phyloP scores from a whole-genome alignment of 2,888 invertebrate species.

The Hypomecis atomaria region DNA sequence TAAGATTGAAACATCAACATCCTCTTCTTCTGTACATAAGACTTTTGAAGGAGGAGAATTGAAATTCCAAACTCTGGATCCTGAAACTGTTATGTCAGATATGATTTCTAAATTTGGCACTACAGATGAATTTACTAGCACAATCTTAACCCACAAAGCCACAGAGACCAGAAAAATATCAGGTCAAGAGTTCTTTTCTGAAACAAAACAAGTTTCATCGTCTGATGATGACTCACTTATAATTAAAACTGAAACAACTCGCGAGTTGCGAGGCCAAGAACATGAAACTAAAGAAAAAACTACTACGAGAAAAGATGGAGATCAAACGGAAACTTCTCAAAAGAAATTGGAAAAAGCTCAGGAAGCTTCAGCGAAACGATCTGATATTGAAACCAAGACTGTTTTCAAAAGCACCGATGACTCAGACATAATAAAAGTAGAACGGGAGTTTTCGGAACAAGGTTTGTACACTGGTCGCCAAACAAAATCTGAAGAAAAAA shows the following conservation, averaged over 20 bases:
- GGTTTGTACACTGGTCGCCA: slow-evolving; percentile 77
- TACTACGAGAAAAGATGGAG: slow-evolving; percentile 73
- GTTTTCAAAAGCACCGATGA: slow-evolving; percentile 75
- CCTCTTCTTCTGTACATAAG: slow-evolving; percentile 76
- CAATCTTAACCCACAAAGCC: slow-evolving; percentile 81
- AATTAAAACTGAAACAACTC: slow-evolving; percentile 78
- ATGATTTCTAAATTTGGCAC: slow-evolving; percentile 74
- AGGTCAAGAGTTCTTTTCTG: slow-evolving; percentile 78
- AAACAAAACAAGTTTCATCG: slow-evolving; percentile 79
- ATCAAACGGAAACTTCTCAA: slow-evolving; percentile 79
- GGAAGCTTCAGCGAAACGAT: slow-evolving; percentile 77
- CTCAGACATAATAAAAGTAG: slow-evolving; percentile 70
- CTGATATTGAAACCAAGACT: slow-evolving; percentile 78
- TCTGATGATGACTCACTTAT: slow-evolving; percentile 79
- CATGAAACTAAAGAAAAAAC: slow-evolving; percentile 81
- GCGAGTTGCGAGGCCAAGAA: slow-evolving; percentile 77
- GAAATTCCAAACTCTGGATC: slow-evolving; percentile 74
- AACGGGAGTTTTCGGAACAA: slow-evolving; percentile 76
- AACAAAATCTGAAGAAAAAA: slow-evolving; percentile 78
- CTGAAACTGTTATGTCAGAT: slow-evolving; percentile 71
- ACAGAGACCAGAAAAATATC: slow-evolving; percentile 79
- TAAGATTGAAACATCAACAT: slow-evolving; percentile 72
- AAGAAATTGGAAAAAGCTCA: slow-evolving; percentile 82
- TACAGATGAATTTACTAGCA: slow-evolving; percentile 68
- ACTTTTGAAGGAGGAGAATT: slow-evolving; percentile 67